Conservation (phyloP, 2,113 vertebrate species). For the Rhineura floridana region DNA sequence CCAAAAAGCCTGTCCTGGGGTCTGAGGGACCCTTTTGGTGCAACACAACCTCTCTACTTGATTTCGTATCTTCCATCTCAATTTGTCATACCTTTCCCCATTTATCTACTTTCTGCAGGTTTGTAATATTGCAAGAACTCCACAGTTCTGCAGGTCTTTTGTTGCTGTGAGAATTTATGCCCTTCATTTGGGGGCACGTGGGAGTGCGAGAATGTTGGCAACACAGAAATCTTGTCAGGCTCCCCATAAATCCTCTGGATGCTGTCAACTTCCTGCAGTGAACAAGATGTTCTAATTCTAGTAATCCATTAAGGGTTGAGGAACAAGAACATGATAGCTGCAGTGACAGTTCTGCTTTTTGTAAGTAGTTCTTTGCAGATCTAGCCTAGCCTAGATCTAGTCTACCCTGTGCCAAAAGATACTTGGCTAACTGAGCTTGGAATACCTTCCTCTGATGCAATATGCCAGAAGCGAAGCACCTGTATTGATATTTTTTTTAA, state of each 20-base stretch:
- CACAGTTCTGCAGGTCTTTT: no score
- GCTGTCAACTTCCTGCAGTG: neutral
- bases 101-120: neutral
- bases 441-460: conserved; percentile 11
- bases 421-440: conserved; percentile 14
- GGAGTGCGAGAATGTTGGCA: neutral
- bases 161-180: no score
- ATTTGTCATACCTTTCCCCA: neutral
- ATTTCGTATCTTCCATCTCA: neutral
- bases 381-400: neutral
- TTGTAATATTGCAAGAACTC: neutral
- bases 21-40: no score
- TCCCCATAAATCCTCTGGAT: neutral
- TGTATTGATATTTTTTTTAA: neutral
- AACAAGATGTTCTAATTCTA: neutral
- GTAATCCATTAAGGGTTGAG: neutral
- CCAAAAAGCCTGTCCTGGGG: no score
- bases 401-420: neutral
- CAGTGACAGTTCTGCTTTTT: neutral
- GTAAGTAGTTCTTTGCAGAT: neutral
- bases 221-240: neutral
- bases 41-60: neutral
- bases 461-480: conserved; percentile 27
- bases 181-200: neutral
- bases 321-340: neutral